Evolutionary conservation across 2,888 invertebrate genomes (phyloP), one percentile per base, ranked within the genome.

Genomic region (Laothoe populi): DNA sequence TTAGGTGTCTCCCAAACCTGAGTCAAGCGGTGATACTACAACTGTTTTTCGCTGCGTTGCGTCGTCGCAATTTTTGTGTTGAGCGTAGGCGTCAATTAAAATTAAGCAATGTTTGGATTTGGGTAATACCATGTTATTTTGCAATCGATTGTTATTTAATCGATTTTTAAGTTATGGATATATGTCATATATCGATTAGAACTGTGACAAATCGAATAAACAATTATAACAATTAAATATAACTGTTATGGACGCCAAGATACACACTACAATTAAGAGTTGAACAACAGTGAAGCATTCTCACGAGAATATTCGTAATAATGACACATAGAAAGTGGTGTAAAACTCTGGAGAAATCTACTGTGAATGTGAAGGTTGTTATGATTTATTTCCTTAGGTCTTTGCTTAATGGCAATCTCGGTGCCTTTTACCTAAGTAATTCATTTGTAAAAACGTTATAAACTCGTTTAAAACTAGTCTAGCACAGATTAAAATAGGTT

Each of bases 321-420:
- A 59, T 45, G 35, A 48, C 26, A 61, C 44, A 44, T 61, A 61
- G 61, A 61, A 61, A 57, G 53, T 35, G 19, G 61, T 61, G 57
- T 46, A 31, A 61, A 57, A 35, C 11, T 45, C 35, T 35, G 16
- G 45, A 57, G 57, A 61, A 57, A 57, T 57, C 45, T 31, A 19
- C 7, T 46, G 45, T 13, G 23, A 57, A 53, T 19, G 31, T 31
- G 19, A 53, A 44, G 8, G n/a, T 38, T 13, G 13, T 1, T 38
- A 38, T 38, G 38, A 38, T 38, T 38, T 38, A 13, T 3, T 38
- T 31, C 31, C 31, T 8, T 5, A 31, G 5, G 1, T 8, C 8
- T 31, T 31, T 31, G 5, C 5, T 5, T 8, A 31, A 5, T 31
- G 5, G 5, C 2, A 4, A 5, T 5, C 26, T 26, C 5, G 26